phyloP scores from a whole-genome alignment of 2,888 invertebrate genomes.

The Megamerina dolium region DNA sequence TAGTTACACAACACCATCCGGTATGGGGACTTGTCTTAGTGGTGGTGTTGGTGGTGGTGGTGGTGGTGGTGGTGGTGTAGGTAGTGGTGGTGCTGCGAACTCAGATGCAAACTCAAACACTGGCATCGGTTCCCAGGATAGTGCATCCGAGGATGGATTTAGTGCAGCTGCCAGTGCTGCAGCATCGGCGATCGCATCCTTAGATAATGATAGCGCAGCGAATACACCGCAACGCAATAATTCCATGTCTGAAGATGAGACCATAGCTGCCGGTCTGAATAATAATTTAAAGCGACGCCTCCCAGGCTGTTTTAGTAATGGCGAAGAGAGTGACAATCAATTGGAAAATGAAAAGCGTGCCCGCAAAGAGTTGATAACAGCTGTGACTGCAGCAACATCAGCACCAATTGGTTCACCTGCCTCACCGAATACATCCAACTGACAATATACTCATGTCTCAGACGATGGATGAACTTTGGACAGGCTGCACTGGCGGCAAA shows the following conservation, averaged over 20 bases:
- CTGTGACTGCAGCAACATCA: neutral
- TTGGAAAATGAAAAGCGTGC: slow-evolving; percentile 22
- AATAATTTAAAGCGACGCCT: slow-evolving; percentile 35
- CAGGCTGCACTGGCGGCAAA: slow-evolving; percentile 18
- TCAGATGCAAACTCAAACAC: slow-evolving; percentile 27
- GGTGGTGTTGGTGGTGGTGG: neutral
- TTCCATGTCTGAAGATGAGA: slow-evolving; percentile 40
- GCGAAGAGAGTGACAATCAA: slow-evolving; percentile 39
- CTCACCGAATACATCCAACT: slow-evolving; percentile 25
- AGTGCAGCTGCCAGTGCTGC: slow-evolving; percentile 40
- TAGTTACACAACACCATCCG: slow-evolving; percentile 43
- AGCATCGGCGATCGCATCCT: slow-evolving; percentile 39
- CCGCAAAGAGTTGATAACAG: slow-evolving; percentile 3
- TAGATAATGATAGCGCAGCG: slow-evolving; percentile 42
- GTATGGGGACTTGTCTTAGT: slow-evolving; percentile 24
- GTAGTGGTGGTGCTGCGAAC: slow-evolving; percentile 16
- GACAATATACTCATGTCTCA: slow-evolving; percentile 39
- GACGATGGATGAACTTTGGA: slow-evolving; percentile 36
- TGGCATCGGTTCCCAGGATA: slow-evolving; percentile 36
- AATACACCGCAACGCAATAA: slow-evolving; percentile 39
- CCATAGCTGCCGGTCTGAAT: slow-evolving; percentile 25
- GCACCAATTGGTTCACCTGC: slow-evolving; percentile 11
- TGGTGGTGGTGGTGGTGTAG: neutral
- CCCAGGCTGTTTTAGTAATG: slow-evolving; percentile 36
- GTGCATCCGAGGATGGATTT: slow-evolving; percentile 45